Conservation (phyloP, 2,797 vertebrate genomes). For the Acanthurus lineatus region DNA sequence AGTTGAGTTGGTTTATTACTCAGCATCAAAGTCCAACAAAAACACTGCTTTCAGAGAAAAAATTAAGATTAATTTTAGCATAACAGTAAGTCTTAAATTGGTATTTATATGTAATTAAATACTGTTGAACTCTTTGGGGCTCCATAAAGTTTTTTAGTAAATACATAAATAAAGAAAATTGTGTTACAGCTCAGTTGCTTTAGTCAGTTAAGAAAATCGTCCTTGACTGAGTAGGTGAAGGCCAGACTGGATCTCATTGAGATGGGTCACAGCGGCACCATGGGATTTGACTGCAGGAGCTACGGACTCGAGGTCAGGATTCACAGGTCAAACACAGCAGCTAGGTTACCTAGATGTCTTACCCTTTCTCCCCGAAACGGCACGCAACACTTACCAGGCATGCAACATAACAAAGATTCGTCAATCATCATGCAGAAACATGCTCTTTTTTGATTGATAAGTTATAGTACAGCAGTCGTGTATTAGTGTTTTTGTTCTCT, state of each 20-base stretch:
- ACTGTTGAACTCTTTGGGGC: background rate
- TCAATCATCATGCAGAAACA: constrained; percentile 74
- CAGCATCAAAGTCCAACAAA: no score
- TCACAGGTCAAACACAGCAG: constrained; percentile 57
- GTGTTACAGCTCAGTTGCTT: background rate
- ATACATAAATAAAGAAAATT: background rate
- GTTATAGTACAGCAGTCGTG: constrained; percentile 8
- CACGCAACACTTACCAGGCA: constrained; percentile 78
- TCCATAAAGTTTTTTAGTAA: background rate
- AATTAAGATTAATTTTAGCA: no score
- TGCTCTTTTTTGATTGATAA: constrained; percentile 41
- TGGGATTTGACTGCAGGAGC: constrained; percentile 53
- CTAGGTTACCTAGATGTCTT: constrained; percentile 65
- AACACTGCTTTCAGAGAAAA: no score
- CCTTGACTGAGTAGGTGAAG: constrained; percentile 70
- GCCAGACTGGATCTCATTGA: constrained; percentile 44
- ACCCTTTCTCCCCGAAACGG: constrained; percentile 62
- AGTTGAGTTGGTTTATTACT: no score
- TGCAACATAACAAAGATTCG: constrained; percentile 73
- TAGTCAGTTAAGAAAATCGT: background rate
- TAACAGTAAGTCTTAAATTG: no score
- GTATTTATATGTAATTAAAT: background rate
- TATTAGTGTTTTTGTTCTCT: constrained; percentile 47
- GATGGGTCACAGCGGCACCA: constrained; percentile 34
- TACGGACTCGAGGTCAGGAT: constrained; percentile 61